These are phyloP conservation scores for Fratercula arctica DNA, from an alignment of 2,797 vertebrate genomes.

Conservation along the genomic window DNA sequence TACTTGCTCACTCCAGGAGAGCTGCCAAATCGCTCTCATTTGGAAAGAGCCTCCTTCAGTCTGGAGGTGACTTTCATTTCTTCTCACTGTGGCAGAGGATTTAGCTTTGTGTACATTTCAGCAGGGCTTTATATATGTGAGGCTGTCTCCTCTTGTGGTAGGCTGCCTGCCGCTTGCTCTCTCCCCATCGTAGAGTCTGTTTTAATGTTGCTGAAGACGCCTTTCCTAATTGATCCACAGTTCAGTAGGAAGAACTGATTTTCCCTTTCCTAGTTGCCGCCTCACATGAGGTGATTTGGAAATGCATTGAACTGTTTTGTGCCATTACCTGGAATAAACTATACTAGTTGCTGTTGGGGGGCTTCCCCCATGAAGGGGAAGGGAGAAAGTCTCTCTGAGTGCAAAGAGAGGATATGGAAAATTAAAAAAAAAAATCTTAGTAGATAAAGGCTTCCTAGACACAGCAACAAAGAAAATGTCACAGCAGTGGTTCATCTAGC, in stretches of 20 bases:
- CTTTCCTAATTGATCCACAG: neutral
- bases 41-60: neutral
- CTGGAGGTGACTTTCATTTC: constrained; percentile 5
- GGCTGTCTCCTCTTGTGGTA: neutral
- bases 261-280: neutral
- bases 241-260: neutral
- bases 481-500: neutral
- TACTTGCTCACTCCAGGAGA: constrained; percentile 9
- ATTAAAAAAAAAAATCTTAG: neutral
- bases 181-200: neutral
- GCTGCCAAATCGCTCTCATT: neutral
- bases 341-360: neutral
- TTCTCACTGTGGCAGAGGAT: neutral
- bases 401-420: neutral
- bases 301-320: neutral
- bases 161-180: neutral
- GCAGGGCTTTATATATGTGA: neutral
- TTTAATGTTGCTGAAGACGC: neutral
- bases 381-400: neutral
- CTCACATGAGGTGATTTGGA: neutral
- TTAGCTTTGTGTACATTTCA: neutral
- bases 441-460: neutral
- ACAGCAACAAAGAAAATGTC: neutral
- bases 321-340: neutral
- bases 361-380: neutral